Base-by-base conservation (phyloP, 30 jellyfish, hydroid and myxozoan genomes). In the Aurelia coerulea region DNA sequence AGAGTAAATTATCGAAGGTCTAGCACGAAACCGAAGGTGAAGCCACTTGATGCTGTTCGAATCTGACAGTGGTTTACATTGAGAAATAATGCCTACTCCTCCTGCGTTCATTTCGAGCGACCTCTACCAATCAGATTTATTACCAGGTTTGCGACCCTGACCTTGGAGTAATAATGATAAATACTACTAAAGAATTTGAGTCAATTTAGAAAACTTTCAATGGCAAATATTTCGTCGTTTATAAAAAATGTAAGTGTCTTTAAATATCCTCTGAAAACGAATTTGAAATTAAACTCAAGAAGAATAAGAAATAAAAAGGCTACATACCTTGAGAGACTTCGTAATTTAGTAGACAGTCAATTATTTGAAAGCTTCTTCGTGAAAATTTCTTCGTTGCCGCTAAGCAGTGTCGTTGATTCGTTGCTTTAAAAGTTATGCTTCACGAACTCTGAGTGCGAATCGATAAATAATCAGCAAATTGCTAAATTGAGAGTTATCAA, bases 331-430 rank as follows among this genome's bases (percentile, higher is more conserved):
- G 62, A 12, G 37, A 56, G 64, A 49, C 12, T 58, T 56, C 54
- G 69, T 14, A 49, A 66, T 23, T 75, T 54, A 19, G 86, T 15
- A 75, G 74, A 58, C 86, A 54, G 86, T 54, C 74, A 23, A 13
- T 29, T 49, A 23, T 18, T 75, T 53, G 19, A 54, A 56, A 19
- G 35, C 70, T 19, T 56, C 69, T 65, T 19, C 29, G 68, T 19
- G 62, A 52, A 23, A 75, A 7, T 75, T 5, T 52, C 31, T 13
- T 75, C 86, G 19, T 68, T 56, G 56, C 86, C n/a, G 86, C 51
- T 75, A 17, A 13, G 86, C 86, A 75, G 74, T 75, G 74, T 75
- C 86, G 86, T 54, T 72, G 37, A 17, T 60, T 75, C 86, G 86
- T n/a, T 23, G 62, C 42, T 53, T 39, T 58, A 42, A 23, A 75